Evolutionary conservation across 2,797 vertebrate species (phyloP).

Genomic region (Takifugu ocellatus): DNA sequence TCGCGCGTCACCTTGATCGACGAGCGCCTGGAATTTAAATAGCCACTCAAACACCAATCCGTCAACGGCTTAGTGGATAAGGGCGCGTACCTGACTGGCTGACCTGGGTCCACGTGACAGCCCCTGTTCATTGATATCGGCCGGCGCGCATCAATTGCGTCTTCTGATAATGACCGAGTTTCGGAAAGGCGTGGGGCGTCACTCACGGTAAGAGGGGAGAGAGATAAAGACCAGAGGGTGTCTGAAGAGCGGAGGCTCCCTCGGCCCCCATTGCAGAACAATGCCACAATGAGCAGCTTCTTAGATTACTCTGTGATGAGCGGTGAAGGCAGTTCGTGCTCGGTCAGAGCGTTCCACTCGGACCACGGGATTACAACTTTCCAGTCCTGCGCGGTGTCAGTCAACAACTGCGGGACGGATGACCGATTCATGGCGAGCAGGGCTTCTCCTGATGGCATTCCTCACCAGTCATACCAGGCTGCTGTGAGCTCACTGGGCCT

Average conservation of each 20-base stretch:
- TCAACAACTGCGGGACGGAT: constrained; percentile 86
- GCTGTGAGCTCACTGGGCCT: constrained; percentile 79
- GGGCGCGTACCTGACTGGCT: constrained; percentile 84
- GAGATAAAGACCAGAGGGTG: constrained; percentile 70
- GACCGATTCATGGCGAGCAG: constrained; percentile 88
- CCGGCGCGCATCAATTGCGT: constrained; percentile 53
- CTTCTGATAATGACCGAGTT: constrained; percentile 57
- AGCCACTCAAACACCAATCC: constrained; percentile 87
- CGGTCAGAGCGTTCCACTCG: constrained; percentile 85
- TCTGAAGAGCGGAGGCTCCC: constrained; percentile 61
- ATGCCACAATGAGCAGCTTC: constrained; percentile 95
- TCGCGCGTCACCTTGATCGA: constrained; percentile 85
- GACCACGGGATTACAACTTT: constrained; percentile 96
- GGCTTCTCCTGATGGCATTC: constrained; percentile 81
- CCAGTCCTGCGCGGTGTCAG: constrained; percentile 89
- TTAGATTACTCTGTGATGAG: constrained; percentile 90
- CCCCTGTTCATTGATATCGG: constrained; percentile 89
- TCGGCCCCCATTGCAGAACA: constrained; percentile 78
- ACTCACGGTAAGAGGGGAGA: constrained; percentile 67
- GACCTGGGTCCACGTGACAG: constrained; percentile 80
- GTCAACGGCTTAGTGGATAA: constrained; percentile 77
- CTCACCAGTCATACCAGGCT: constrained; percentile 87
- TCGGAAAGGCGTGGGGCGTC: constrained; percentile 88
- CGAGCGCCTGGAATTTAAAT: constrained; percentile 94
- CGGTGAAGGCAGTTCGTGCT: constrained; percentile 86